These are phyloP conservation scores for Agrotis exclamationis DNA, from an alignment of 2,888 invertebrate genomes.

Conservation along the genomic window DNA sequence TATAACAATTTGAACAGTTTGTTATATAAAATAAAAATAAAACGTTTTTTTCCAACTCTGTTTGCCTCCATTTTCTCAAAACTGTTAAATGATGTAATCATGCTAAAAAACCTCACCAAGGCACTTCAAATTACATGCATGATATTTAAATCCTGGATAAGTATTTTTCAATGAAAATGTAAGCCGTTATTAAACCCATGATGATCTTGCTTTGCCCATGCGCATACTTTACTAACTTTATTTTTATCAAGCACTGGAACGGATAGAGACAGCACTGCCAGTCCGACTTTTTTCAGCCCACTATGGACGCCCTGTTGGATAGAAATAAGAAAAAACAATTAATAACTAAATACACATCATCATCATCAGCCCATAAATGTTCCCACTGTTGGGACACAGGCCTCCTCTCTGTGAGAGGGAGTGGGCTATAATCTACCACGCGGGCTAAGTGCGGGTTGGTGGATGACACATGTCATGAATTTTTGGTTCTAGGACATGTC, in stretches of 20 bases:
- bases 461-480: no score
- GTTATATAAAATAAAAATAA: no score
- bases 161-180: conserved; percentile 16
- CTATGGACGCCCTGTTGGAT: conserved; percentile 82
- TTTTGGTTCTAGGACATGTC: no score
- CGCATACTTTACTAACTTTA: conserved; percentile 82
- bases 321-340: conserved; percentile 43
- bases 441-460: no score
- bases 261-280: conserved; percentile 86
- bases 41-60: no score
- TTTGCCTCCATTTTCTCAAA: background rate
- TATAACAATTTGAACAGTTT: no score
- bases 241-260: conserved; percentile 81
- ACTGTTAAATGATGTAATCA: conserved; percentile 2
- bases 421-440: no score
- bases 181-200: conserved; percentile 43
- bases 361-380: no score
- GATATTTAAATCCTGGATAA: background rate
- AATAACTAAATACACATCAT: conserved; percentile 10
- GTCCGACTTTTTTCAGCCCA: conserved; percentile 83
- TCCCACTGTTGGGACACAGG: no score
- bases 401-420: no score
- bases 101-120: conserved; percentile 21
- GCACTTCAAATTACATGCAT: conserved; percentile 27
- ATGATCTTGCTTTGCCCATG: conserved; percentile 27